Percentiles rank a stretch among this genome's conserved stretches.
Conservation (phyloP, 2,888 invertebrate genomes). For the Lymantria dispar region DNA sequence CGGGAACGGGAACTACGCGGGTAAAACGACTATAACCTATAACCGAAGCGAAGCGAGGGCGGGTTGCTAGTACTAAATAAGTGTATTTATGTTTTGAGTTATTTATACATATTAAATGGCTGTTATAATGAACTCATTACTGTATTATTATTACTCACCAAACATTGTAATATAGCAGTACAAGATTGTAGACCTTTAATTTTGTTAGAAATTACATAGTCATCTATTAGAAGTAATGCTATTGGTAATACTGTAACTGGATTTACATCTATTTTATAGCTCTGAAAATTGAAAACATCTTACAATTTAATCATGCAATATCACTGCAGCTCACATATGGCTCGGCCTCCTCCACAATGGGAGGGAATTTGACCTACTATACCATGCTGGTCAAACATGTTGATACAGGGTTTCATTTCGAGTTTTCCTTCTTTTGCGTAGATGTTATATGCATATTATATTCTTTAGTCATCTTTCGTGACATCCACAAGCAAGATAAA, state of each 20-base stretch:
- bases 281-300: constrained; percentile 41
- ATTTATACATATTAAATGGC: background rate
- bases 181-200: constrained; percentile 60
- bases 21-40: too few species aligned
- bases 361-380: background rate
- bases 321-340: background rate
- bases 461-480: too few species aligned
- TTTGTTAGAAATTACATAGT: constrained; percentile 54
- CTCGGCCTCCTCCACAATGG: background rate
- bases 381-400: too few species aligned
- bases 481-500: too few species aligned
- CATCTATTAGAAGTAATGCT: constrained; percentile 60
- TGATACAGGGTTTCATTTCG: too few species aligned
- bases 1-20: too few species aligned
- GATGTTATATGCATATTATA: too few species aligned
- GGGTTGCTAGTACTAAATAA: background rate
- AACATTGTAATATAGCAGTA: constrained; percentile 45
- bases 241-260: constrained; percentile 55
- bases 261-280: constrained; percentile 46
- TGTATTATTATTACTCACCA: too few species aligned
- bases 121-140: background rate
- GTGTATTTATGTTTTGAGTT: background rate
- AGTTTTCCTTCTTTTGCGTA: too few species aligned
- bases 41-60: too few species aligned
- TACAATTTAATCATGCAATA: background rate